Evolutionary conservation across 2,888 invertebrate genomes (phyloP), one percentile per base, ranked within the genome.

Genomic region (Diachrysia chrysitis): DNA sequence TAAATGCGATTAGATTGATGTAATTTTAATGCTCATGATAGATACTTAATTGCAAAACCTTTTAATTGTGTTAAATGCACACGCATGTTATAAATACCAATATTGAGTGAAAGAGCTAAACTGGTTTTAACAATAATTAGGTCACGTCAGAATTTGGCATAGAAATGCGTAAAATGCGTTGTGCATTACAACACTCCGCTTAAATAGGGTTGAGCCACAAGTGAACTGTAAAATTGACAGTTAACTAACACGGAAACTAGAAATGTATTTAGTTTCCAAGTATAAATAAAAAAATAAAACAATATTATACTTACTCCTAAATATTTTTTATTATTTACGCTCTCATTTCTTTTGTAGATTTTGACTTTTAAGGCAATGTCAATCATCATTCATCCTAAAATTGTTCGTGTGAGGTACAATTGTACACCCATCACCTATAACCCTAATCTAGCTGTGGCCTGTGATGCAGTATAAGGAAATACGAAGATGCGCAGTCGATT

Each of bases 391-490:
- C 37, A 37, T 21, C 23, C 21, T 17, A 48, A 25, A 3, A 25
- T 25, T 25, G 25, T 25, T 25, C n/a, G n/a, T n/a, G n/a, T n/a
- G n/a, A n/a, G n/a, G n/a, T n/a, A n/a, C n/a, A n/a, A n/a, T n/a
- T n/a, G n/a, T n/a, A n/a, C n/a, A 57, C 53, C 42, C 58, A 42
- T 51, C 54, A 56, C 59, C 57, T 65, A 56, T 66, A 69, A 72
- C 64, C 69, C 58, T 61, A 76, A 64, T 58, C 62, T 65, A n/a
- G 19, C n/a, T n/a, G n/a, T 29, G 32, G 32, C 58, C 67, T 32
- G 55, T 51, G 64, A 70, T 72, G 66, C 70, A 58, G 23, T 63
- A 71, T 66, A 53, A 69, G 71, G 73, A 78, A 77, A 69, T 69
- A 66, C 63, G 64, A 58, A 59, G 58, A 70, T 76, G 75, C 69